Evolutionary conservation across 2,888 invertebrate species (phyloP), one percentile per base, ranked within the genome.

Genomic region (Agrilus biguttatus): DNA sequence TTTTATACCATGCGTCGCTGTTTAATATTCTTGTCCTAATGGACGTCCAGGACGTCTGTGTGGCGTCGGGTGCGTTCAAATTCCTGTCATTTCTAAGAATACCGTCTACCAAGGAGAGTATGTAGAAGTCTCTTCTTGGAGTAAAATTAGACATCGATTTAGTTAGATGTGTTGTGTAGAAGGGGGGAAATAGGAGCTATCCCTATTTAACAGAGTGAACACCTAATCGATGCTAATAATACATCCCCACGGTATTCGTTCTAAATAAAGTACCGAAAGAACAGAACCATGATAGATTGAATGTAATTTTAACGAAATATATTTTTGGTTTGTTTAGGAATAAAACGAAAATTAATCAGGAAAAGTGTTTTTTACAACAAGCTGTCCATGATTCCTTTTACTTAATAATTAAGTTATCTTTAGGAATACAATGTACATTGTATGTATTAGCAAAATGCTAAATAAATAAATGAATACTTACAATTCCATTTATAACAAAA

Each of bases 91-190:
- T 36, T 17, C 14, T 36, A 36, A 36, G 8, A 36, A 36, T 36
- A 36, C 8, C 17, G 8, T 36, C 28, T 28, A 28, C 8, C 28
- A 28, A 10, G 8, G 2, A 17, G 17, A 36, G 17, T 43, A 52
- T 52, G 50, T 53, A 53, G 51, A 52, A 56, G 57, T 58, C 57
- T 56, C 58, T 58, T 58, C 57, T 55, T 56, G 47, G 55, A 56
- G 53, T 57, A 58, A 59, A 59, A 56, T 59, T 58, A 59, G 58
- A 58, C 53, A 50, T 46, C 51, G 49, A 51, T 53, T 45, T 49
- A 45, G 46, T 41, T 47, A 45, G 47, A 49, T 43, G 49, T 51
- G 50, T 21, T 21, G 21, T 21, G 5, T 7, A 21, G 52, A 46
- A 53, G 48, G 51, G 53, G 52, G 52, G 50, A 51, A 47, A 49